Evolutionary conservation across 2,797 vertebrate genomes (phyloP), one percentile per base, ranked within the genome.

Genomic region (Tarsius wallacei): DNA sequence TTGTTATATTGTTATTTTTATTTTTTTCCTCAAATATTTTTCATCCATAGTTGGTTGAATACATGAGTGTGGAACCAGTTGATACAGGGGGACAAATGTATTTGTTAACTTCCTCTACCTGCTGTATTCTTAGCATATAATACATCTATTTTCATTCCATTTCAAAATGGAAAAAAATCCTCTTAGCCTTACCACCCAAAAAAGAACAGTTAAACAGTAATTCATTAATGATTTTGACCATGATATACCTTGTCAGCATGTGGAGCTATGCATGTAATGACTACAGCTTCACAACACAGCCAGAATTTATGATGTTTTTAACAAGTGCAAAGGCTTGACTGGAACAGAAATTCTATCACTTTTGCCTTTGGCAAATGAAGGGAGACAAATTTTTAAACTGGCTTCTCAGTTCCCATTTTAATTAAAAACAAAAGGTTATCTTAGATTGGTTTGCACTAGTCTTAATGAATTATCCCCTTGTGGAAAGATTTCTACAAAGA

Each of bases 381-480:
- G 22, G 21, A 94, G 83, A 97, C 86, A 93, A 81, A 95, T 84
- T 97, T 94, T 95, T 91, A 3, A 95, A 91, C 26, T 84, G 91
- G 42, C 24, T 94, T 87, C 73, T 88, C 90, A 68, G 71, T 96
- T 85, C 64, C 83, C 66, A 93, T 85, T 97, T 98, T 94, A 97
- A 97, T 97, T 93, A 94, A 97, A 97, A 96, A 81, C 74, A 91
- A 97, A 97, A 87, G 80, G 74, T 89, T 95, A 90, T 88, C 83
- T 96, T 93, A 87, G 42, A 93, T 87, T 96, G 93, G 84, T 61
- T 70, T 77, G 13, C 21, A 77, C 7, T 55, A 26, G 42, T 91
- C 86, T 95, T 83, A 94, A 70, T 86, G n/a, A 66, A 87, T 96
- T 87, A 95, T 71, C 13, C 14, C 51, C n/a, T 83, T 78, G 24